Evolutionary conservation across 2,797 vertebrate species (phyloP), one percentile per base, ranked within the genome.

Genomic region (Hapalemur alaotrensis): DNA sequence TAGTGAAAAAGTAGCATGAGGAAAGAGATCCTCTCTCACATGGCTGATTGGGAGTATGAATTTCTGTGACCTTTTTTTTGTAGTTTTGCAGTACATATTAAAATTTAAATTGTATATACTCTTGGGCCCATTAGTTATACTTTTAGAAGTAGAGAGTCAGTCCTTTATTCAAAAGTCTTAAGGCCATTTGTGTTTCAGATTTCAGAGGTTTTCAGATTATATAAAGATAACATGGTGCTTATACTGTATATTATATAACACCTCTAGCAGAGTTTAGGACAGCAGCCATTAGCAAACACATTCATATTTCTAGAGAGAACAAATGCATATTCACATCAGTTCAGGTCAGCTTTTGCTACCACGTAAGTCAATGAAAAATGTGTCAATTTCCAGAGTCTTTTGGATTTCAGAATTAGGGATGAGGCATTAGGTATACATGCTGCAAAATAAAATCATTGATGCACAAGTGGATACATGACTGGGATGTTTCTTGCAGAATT

Each of bases 371-470:
- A 2, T 67, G 35, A 91, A 82, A 81, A 69, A 23, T 41, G 17
- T 95, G 81, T 92, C 23, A 54, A 18, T 72, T 90, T 84, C 88
- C 30, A 78, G 80, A 75, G 48, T 32, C 63, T 52, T 25, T 96
- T 79, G 17, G 28, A 75, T 94, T 96, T 96, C 89, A 96, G 81
- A 95, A 80, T 82, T 94, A 83, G 48, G 30, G 48, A 14, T 91
- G 73, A 82, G 70, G 12, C 86, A 73, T 17, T 48, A 72, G 59
- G 38, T 10, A 35, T 48, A 43, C 78, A 17, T 87, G 13, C 59
- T 69, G 15, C 32, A 35, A 83, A 65, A 50, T 73, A 75, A 96
- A 89, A 52, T 54, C 8, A 57, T 0, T 50, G 80, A 3, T 81
- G 20, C 18, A 81, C 54, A 85, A n/a, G 22, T 7, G 3, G 65